Percentiles rank a stretch among this genome's conserved stretches.
phyloP scores from a whole-genome alignment of 2,888 invertebrate species.

The Lasiommata megera region DNA sequence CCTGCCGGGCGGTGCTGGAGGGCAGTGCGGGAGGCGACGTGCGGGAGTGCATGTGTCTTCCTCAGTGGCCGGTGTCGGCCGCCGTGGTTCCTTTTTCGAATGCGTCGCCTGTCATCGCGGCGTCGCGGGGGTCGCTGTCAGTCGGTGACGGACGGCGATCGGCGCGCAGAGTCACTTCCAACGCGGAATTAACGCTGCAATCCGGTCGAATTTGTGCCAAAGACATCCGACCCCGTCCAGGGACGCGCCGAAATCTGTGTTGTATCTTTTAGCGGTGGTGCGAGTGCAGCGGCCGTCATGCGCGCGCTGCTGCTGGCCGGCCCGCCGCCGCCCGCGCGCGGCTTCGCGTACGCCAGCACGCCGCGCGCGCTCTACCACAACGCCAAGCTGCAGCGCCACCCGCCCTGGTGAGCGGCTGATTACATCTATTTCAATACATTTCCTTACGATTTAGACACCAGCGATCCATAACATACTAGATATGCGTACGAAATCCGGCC shows the following conservation, averaged over 20 bases:
- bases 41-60: neutral
- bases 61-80: neutral
- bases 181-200: neutral
- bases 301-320: constrained; percentile 67
- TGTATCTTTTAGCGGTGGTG: constrained; percentile 15
- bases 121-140: neutral
- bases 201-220: neutral
- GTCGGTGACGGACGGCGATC: neutral
- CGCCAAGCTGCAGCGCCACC: constrained; percentile 71
- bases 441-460: too few relatives aligned
- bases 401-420: constrained; percentile 63
- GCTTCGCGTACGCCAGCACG: constrained; percentile 83
- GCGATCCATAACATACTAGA: too few relatives aligned
- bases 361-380: constrained; percentile 83
- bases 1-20: neutral
- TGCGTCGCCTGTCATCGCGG: neutral
- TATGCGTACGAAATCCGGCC: too few relatives aligned
- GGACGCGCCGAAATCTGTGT: neutral
- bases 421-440: too few relatives aligned
- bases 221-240: neutral
- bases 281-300: constrained; percentile 39
- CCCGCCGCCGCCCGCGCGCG: constrained; percentile 54
- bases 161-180: neutral
- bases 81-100: constrained; percentile 1
- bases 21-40: neutral